Percentiles rank a stretch among this genome's conserved stretches.
phyloP scores from a whole-genome alignment of 2,113 vertebrate species.

The Acanthochromis polyacanthus region DNA sequence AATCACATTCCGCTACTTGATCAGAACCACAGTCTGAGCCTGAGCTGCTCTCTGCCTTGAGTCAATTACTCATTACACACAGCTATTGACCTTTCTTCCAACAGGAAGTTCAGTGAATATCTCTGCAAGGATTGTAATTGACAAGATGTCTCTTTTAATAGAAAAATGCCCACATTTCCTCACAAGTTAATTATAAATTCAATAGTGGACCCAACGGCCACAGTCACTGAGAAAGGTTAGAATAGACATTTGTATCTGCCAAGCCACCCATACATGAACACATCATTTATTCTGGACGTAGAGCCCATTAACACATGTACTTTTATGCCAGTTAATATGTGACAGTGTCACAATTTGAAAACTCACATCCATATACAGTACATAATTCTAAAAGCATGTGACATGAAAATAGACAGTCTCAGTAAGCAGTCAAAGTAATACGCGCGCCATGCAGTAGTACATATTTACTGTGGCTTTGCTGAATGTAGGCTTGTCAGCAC shows the following conservation, averaged over 20 bases:
- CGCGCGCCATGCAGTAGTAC: conserved; percentile 25
- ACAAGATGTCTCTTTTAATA: conserved; percentile 89
- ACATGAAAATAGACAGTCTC: conserved; percentile 46
- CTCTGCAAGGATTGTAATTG: conserved; percentile 87
- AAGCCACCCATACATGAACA: conserved; percentile 71
- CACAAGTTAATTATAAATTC: conserved; percentile 86
- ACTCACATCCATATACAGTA: conserved; percentile 42
- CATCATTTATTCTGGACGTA: conserved; percentile 70
- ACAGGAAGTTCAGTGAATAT: conserved; percentile 87
- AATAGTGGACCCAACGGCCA: conserved; percentile 77
- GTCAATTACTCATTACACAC: conserved; percentile 88
- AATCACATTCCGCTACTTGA: conserved; percentile 85
- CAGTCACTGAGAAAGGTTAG: conserved; percentile 80
- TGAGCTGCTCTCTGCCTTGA: conserved; percentile 80
- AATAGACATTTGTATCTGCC: conserved; percentile 82
- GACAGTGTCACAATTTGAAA: conserved; percentile 62
- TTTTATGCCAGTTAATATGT: conserved; percentile 59
- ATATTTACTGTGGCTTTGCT: conserved; percentile 3
- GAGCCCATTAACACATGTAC: conserved; percentile 68
- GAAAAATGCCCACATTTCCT: conserved; percentile 86
- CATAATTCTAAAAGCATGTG: conserved; percentile 40
- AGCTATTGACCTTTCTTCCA: conserved; percentile 89
- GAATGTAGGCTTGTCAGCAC: conserved; percentile 32
- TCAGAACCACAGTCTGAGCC: conserved; percentile 80
- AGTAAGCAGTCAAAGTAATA: conserved; percentile 25